Conservation (phyloP, 2,888 invertebrate species). For the Himalopsyche anomala region DNA sequence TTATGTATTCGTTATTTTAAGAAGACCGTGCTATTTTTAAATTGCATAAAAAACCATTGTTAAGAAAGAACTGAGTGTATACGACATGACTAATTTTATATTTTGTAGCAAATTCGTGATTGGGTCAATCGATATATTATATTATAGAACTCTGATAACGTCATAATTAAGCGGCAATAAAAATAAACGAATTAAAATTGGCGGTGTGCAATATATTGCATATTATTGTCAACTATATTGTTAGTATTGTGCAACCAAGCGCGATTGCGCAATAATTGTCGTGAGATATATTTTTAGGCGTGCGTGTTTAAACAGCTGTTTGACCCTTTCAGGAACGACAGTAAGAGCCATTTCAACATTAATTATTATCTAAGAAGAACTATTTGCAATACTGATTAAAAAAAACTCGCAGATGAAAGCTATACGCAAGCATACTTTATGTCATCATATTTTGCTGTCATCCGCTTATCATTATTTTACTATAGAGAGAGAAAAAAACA, state of each 20-base stretch:
- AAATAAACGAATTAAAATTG: conserved; percentile 4
- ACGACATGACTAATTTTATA: not conserved
- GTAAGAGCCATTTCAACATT: not conserved
- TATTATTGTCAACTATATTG: conserved; percentile 10
- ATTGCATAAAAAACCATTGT: too few species aligned
- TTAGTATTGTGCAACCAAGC: conserved; percentile 1
- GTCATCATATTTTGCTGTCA: conserved; percentile 17
- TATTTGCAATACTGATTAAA: conserved; percentile 5
- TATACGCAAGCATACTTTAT: not conserved
- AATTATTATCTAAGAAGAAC: not conserved
- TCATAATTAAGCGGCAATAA: conserved; percentile 4
- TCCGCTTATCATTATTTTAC: not conserved
- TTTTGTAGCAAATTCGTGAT: not conserved
- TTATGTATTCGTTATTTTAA: too few species aligned
- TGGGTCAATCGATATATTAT: not conserved
- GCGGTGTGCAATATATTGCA: conserved; percentile 21
- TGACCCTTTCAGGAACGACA: conserved; percentile 17
- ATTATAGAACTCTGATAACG: not conserved
- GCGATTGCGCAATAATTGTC: not conserved
- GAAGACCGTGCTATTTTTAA: too few species aligned
- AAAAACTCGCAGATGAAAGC: conserved; percentile 1
- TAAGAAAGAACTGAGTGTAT: too few species aligned
- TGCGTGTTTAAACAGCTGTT: conserved; percentile 32
- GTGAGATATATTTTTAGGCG: conserved; percentile 37
- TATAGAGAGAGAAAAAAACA: not conserved